These are phyloP conservation scores for Paracanthobrama guichenoti DNA, from an alignment of 2,113 vertebrate species.

Conservation along the genomic window DNA sequence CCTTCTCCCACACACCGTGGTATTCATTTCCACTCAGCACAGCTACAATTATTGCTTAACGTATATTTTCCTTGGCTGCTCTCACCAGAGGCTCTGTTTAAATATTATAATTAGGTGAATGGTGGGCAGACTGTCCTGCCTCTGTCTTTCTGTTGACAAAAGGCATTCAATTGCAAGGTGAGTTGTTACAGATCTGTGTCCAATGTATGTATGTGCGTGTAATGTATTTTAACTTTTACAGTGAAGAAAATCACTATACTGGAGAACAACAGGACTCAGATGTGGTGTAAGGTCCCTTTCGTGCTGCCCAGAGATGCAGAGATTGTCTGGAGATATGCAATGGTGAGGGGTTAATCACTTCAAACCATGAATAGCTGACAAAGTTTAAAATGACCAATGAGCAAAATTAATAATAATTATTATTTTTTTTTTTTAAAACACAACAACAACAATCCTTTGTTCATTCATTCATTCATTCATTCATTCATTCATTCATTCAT, in stretches of 20 bases:
- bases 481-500: too few relatives aligned
- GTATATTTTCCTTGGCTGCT: slow-evolving; percentile 69
- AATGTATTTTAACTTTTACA: slow-evolving; percentile 47
- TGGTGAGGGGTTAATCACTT: slow-evolving; percentile 38
- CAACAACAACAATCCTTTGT: too few relatives aligned
- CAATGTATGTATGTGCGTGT: slow-evolving; percentile 26
- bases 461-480: too few relatives aligned
- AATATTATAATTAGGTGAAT: slow-evolving; percentile 72
- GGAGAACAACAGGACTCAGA: slow-evolving; percentile 66
- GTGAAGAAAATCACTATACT: slow-evolving; percentile 64
- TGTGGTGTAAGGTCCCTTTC: slow-evolving; percentile 69
- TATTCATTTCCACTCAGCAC: slow-evolving; percentile 68
- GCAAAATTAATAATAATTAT: not conserved
- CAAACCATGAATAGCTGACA: not conserved
- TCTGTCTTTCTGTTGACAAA: slow-evolving; percentile 27
- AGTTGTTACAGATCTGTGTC: slow-evolving; percentile 48
- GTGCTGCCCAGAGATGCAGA: slow-evolving; percentile 62
- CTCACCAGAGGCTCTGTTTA: slow-evolving; percentile 68
- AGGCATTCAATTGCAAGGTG: slow-evolving; percentile 45
- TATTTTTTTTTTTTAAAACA: too few relatives aligned
- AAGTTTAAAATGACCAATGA: not conserved
- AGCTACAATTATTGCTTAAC: slow-evolving; percentile 67
- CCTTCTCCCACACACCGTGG: slow-evolving; percentile 67
- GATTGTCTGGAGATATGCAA: slow-evolving; percentile 71
- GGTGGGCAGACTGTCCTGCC: slow-evolving; percentile 60